A percentile compares a stretch with the other conserved stretches of the same genome.
phyloP scores from a whole-genome alignment of 2,113 vertebrate genomes.

The Lanius collurio region DNA sequence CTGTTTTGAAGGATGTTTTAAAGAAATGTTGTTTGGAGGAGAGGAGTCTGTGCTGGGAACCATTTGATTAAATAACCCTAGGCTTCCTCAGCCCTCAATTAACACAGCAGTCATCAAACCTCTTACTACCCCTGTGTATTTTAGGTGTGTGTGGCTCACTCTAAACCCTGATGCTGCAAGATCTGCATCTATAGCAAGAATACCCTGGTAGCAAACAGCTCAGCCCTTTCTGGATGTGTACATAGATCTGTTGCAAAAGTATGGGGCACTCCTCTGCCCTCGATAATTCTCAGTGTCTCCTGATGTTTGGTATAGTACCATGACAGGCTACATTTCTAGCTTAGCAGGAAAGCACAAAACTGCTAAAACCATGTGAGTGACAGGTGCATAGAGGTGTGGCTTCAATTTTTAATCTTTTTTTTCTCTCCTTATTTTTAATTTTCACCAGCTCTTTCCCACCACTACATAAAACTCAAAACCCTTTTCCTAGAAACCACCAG shows the following conservation, averaged over 20 bases:
- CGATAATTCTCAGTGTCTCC: background rate
- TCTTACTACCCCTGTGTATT: background rate
- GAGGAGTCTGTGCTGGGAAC: background rate
- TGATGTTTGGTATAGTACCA: background rate
- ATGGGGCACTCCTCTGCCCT: background rate
- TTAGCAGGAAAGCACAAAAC: background rate
- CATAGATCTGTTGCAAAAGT: background rate
- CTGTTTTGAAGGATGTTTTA: background rate
- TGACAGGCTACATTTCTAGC: background rate
- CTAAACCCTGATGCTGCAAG: background rate
- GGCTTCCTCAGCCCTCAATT: background rate
- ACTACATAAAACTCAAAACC: background rate
- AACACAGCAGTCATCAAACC: background rate
- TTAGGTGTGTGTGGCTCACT: background rate
- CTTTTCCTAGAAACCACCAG: background rate
- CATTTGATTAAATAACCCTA: background rate
- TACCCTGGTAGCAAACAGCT: background rate
- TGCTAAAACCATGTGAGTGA: background rate
- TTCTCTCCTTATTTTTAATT: background rate
- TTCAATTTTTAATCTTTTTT: background rate
- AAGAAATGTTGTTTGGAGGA: background rate
- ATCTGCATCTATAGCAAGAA: background rate
- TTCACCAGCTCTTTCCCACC: background rate
- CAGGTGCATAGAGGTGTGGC: background rate
- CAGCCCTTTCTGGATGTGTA: background rate